These are phyloP conservation scores for Buphagus erythrorhynchus DNA, from an alignment of 2,797 vertebrate genomes.

Conservation along the genomic window DNA sequence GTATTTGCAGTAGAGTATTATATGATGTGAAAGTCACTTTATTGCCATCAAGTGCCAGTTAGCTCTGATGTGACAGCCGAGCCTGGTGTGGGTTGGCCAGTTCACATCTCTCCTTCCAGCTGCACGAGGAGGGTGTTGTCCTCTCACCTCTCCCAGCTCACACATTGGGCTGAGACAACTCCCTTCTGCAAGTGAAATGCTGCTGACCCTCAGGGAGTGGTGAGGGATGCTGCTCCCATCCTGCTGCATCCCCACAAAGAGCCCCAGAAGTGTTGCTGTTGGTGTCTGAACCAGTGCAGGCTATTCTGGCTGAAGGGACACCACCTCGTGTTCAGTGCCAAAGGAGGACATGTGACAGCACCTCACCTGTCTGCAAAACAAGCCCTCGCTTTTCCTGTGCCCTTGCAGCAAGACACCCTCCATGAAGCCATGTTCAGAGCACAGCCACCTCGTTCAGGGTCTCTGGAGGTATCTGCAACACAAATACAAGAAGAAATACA, in stretches of 20 bases:
- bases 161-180: not conserved
- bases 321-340: too few relatives aligned
- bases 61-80: accelerated
- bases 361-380: not conserved
- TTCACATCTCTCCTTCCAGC: not conserved
- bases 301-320: not conserved
- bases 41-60: not conserved
- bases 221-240: not conserved
- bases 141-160: not conserved
- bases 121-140: not conserved
- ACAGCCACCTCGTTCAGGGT: not conserved
- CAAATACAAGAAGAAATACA: not conserved
- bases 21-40: not conserved
- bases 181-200: not conserved
- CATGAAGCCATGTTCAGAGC: not conserved
- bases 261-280: not conserved
- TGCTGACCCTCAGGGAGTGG: not conserved
- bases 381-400: not conserved
- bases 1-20: not conserved
- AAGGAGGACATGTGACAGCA: not conserved
- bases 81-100: accelerated
- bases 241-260: not conserved
- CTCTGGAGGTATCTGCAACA: not conserved
- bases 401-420: not conserved
- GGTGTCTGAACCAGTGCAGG: not conserved